Conservation (phyloP, 2,797 vertebrate genomes). For the Phoebastria nigripes region DNA sequence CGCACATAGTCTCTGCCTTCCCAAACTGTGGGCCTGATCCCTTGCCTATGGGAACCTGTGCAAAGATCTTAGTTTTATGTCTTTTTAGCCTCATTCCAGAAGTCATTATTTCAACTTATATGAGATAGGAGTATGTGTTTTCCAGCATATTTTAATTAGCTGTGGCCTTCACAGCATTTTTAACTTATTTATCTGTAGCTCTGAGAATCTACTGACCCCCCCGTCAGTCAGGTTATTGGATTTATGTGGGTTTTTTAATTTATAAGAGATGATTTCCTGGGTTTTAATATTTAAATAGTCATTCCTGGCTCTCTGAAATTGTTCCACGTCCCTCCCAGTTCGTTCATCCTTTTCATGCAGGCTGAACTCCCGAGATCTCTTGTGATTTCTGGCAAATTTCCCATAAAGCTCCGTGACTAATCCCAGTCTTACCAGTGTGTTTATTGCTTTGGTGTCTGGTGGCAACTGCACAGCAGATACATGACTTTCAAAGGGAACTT, state of each 20-base stretch:
- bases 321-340: background rate
- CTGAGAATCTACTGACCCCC: background rate
- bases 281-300: background rate
- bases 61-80: background rate
- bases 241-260: background rate
- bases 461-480: background rate
- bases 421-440: background rate
- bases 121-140: background rate
- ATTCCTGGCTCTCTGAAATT: background rate
- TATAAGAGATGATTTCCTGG: background rate
- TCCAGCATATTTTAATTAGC: background rate
- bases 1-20: background rate
- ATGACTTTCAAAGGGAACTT: background rate
- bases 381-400: background rate
- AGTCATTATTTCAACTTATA: background rate
- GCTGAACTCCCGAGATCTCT: background rate
- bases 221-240: background rate
- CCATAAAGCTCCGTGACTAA: background rate
- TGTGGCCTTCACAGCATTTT: background rate
- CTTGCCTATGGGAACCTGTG: background rate
- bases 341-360: background rate
- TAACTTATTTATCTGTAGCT: background rate
- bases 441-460: background rate
- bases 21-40: background rate
- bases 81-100: background rate